Evolutionary conservation across 2,888 invertebrate genomes (phyloP), one percentile per base, ranked within the genome.

Genomic region (Eupelmus urozonus): DNA sequence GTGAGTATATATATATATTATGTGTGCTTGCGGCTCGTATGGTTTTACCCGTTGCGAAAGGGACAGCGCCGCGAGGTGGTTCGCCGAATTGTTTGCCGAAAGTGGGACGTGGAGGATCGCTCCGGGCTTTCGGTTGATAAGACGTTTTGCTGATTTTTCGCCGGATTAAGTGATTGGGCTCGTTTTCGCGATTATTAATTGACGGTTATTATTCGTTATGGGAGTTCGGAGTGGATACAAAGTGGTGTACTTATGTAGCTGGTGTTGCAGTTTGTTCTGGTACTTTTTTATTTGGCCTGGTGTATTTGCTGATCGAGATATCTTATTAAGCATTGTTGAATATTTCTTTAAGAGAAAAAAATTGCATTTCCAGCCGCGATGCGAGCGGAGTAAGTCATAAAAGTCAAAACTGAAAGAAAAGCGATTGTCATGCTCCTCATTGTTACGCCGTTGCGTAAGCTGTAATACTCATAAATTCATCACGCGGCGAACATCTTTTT

Each of bases 1-100:
- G 97, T 96, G 90, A 92, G 92, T 84, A n/a, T n/a, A n/a, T n/a
- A n/a, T n/a, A n/a, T n/a, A 2, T 16, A 45, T 45, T 45, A 16
- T 45, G 16, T 45, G 45, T 16, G 45, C 45, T 7, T 16, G 16
- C 9, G 45, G 45, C 16, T 7, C 34, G 16, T 16, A 16, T 45
- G 45, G 45, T 45, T 45, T 45, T 45, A 13, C 45, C 2, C 16
- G 45, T 45, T 45, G 45, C 16, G 45, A 45, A 45, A 16, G 45
- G 13, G 9, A 45, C 2, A 16, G 2, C 16, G 13, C 45, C 45
- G 45, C 9, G 45, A 45, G 45, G 13, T 45, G 2, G 3, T 34
- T 34, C 34, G 34, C 3, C 34, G 34, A 34, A 34, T 34, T 34
- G 34, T 34, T 45, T 45, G 45, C 13, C 13, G 2, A 2, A 13